Evolutionary conservation across 2,797 vertebrate species (phyloP), one percentile per base, ranked within the genome.

Genomic region (Poeciliopsis turneri): DNA sequence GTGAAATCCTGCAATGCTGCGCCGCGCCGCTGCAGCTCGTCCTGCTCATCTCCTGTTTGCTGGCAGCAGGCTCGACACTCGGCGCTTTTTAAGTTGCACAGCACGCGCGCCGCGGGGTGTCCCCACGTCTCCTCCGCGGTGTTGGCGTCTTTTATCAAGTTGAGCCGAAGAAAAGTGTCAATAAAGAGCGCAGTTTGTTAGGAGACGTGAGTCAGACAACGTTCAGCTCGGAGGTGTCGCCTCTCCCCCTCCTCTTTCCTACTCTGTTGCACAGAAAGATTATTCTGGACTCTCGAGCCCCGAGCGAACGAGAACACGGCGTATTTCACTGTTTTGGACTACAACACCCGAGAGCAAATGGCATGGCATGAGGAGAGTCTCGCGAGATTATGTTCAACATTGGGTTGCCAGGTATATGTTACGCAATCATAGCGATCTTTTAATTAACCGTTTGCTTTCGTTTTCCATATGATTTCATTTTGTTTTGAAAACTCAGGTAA

Each of bases 381-480:
- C 95, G 92, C 93, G 95, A 86, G 81, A n/a, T 68, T 81, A 72
- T 18, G 0, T 2, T 10, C 4, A 80, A 81, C 59, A 84, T 75
- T 88, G 84, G 84, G 94, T 93, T 94, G 94, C 94, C 93, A 94
- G 59, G 16, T 89, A 74, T 68, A 8, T 2, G 10, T 18, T 68
- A 30, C 11, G 3, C 25, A 25, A 33, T 46, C n/a, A 61, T 71
- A 18, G 15, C 55, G 1, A 6, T n/a, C 4, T 76, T 76, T 76
- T 36, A 8, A 15, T 18, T 68, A 23, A 51, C 7, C 5, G n/a
- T 57, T n/a, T 53, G 30, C 11, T 66, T 25, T n/a, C 20, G 15
- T 36, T 76, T 53, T 73, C 20, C 64, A 30, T 13, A 3, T 75
- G 11, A 72, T 77, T 2, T 36, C 5, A 6, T 55, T 81, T 72